Percentiles rank a stretch among this genome's conserved stretches.
phyloP scores from a whole-genome alignment of 2,113 vertebrate genomes.

The Eulemur rufifrons region DNA sequence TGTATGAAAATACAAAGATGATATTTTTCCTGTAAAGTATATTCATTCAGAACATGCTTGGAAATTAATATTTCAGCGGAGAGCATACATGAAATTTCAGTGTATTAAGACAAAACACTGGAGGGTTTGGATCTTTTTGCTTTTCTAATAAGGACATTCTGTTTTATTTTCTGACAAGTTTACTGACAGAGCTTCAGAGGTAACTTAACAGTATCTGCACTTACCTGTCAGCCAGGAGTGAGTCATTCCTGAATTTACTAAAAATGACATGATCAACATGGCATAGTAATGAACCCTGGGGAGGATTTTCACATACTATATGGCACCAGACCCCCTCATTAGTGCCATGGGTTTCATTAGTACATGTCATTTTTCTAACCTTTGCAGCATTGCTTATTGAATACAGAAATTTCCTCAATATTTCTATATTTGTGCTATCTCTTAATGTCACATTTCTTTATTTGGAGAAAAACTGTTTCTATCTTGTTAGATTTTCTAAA shows the following conservation, averaged over 20 bases:
- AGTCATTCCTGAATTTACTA: constrained; percentile 67
- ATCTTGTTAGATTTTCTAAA: constrained; percentile 45
- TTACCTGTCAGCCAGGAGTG: constrained; percentile 66
- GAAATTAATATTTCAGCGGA: constrained; percentile 43
- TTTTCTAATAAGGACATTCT: constrained; percentile 40
- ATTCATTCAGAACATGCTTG: constrained; percentile 21
- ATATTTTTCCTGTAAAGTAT: background rate
- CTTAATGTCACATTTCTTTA: constrained; percentile 60
- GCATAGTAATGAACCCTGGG: constrained; percentile 51
- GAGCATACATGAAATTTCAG: background rate
- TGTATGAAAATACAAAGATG: background rate
- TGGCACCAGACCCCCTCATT: constrained; percentile 55
- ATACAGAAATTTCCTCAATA: background rate
- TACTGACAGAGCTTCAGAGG: constrained; percentile 66
- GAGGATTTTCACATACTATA: constrained; percentile 43
- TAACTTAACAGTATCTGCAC: constrained; percentile 55
- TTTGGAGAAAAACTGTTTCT: background rate
- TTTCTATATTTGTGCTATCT: constrained; percentile 51
- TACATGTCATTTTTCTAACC: constrained; percentile 61
- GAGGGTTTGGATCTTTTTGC: constrained; percentile 52
- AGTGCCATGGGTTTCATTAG: constrained; percentile 55
- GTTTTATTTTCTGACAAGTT: constrained; percentile 70
- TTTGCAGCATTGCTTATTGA: background rate
- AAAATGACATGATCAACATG: constrained; percentile 62
- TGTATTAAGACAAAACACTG: constrained; percentile 7